Evolutionary conservation across 2,797 vertebrate genomes (phyloP).

Genomic region (Cyprinella venusta): DNA sequence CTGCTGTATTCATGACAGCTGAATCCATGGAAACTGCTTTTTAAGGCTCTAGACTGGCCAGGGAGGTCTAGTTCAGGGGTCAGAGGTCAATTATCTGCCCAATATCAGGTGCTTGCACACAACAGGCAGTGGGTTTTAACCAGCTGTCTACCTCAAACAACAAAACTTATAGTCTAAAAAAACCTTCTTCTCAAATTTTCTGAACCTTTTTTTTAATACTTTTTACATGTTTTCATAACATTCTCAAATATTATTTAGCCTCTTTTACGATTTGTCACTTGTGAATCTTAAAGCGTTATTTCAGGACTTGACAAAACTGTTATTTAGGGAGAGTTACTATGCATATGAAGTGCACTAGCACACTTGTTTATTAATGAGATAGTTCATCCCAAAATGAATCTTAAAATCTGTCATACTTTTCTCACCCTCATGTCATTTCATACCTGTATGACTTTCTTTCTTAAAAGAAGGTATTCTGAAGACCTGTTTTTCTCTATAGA

Average conservation of each 20-base stretch:
- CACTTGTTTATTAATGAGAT: not conserved
- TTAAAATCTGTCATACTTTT: not conserved
- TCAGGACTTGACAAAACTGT: slow-evolving; percentile 1
- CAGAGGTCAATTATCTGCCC: slow-evolving; percentile 48
- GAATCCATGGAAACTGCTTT: slow-evolving; percentile 42
- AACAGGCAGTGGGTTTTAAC: slow-evolving; percentile 51
- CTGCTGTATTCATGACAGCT: slow-evolving; percentile 49
- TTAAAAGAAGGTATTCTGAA: too few relatives aligned
- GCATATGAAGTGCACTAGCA: slow-evolving; percentile 14
- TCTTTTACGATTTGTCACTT: slow-evolving; percentile 65
- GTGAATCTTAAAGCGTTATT: slow-evolving; percentile 4
- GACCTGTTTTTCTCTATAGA: not conserved
- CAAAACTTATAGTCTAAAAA: slow-evolving; percentile 43
- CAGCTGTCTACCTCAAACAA: slow-evolving; percentile 54
- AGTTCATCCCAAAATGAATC: not conserved
- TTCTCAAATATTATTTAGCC: slow-evolving; percentile 29
- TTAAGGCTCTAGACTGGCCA: slow-evolving; percentile 26
- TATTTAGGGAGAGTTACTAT: slow-evolving; percentile 37
- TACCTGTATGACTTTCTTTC: not conserved
- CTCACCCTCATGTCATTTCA: not conserved
- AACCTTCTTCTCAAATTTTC: slow-evolving; percentile 58
- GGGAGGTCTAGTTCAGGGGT: slow-evolving; percentile 45
- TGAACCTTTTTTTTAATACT: slow-evolving; percentile 70
- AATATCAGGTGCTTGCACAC: slow-evolving; percentile 70
- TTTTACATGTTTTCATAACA: slow-evolving; percentile 60